These are phyloP conservation scores for Amazona vittata DNA, from an alignment of 2,113 vertebrate genomes.

Conservation along the genomic window DNA sequence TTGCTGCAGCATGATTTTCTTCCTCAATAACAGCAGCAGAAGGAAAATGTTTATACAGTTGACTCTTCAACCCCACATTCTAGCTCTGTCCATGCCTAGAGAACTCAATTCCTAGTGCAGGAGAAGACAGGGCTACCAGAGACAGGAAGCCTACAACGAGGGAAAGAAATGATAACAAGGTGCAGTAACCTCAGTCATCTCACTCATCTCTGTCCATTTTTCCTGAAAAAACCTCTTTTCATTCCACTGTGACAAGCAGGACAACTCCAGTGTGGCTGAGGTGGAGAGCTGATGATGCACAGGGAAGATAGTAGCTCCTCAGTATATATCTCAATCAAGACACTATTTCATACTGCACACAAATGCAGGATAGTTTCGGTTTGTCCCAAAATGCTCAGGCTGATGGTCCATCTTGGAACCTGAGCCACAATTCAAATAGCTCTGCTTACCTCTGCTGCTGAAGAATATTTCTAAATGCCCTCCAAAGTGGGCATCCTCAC, in stretches of 20 bases:
- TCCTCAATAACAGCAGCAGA: neutral
- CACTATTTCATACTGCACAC: neutral
- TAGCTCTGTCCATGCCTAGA: neutral
- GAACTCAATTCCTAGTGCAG: neutral
- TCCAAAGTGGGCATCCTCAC: neutral
- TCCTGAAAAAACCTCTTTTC: neutral
- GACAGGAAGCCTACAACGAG: neutral
- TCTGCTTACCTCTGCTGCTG: neutral
- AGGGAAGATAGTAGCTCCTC: neutral
- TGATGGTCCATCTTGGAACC: neutral
- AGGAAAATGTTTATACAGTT: neutral
- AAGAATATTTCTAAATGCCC: neutral
- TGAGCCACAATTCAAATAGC: neutral
- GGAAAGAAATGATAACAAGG: neutral
- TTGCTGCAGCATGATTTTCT: neutral
- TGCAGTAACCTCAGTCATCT: neutral
- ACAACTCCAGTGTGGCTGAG: neutral
- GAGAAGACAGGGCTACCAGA: neutral
- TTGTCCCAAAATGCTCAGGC: neutral
- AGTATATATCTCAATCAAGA: neutral
- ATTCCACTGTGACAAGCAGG: neutral
- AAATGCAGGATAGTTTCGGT: neutral
- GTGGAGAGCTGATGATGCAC: neutral
- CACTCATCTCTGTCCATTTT: neutral
- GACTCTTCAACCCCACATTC: neutral